A percentile compares a stretch with the other conserved stretches of the same genome.
Conservation (phyloP, 2,797 vertebrate species). For the Yasuhikotakia modesta region DNA sequence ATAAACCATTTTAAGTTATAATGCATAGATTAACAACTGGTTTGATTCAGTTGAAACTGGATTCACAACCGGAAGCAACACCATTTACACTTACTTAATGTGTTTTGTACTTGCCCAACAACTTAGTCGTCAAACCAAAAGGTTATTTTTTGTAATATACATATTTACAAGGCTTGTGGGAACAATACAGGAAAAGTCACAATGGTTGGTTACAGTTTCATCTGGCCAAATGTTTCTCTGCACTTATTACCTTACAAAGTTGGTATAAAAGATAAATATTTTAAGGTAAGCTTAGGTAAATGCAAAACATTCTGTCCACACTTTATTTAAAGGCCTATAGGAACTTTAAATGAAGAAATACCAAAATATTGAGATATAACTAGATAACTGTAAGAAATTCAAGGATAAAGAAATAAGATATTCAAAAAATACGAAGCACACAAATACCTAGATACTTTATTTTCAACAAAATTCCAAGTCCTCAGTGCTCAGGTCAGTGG, state of each 20-base stretch:
- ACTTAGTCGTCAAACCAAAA: not conserved
- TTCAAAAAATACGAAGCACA: too few species aligned
- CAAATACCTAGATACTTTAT: slow-evolving; percentile 9
- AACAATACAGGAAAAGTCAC: not conserved
- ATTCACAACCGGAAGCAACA: not conserved
- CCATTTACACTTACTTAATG: not conserved
- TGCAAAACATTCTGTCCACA: not conserved
- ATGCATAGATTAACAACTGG: not conserved
- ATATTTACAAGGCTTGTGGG: not conserved
- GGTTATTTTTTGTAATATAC: not conserved
- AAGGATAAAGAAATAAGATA: not conserved
- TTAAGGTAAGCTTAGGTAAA: not conserved
- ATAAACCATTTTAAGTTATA: not conserved
- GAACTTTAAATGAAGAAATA: slow-evolving; percentile 12
- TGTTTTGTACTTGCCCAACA: not conserved
- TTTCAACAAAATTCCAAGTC: not conserved
- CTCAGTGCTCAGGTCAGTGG: not conserved
- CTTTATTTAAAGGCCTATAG: not conserved
- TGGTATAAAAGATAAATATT: not conserved
- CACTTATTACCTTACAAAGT: not conserved
- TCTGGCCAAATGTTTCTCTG: not conserved
- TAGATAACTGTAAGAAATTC: not conserved
- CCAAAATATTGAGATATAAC: not conserved
- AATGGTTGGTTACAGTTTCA: not conserved
- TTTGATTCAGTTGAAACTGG: too few species aligned